Conservation (phyloP, 2,888 invertebrate species). For the Amphiduros pacificus region DNA sequence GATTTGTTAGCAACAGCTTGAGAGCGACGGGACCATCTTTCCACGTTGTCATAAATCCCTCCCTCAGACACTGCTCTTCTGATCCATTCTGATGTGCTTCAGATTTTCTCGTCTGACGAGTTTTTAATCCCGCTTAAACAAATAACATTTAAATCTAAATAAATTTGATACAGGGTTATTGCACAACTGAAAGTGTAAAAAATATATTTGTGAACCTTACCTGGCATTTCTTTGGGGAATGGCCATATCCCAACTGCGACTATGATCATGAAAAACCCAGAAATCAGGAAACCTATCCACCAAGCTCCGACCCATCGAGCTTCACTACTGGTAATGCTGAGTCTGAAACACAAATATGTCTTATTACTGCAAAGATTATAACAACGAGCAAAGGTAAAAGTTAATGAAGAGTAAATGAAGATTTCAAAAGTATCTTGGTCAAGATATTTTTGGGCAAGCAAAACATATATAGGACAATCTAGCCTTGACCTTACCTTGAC, state of each 20-base stretch:
- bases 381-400: too few species aligned
- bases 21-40: slow-evolving; percentile 55
- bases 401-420: too few species aligned
- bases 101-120: slow-evolving; percentile 28
- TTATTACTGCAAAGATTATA: too few species aligned
- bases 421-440: too few species aligned
- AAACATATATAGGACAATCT: too few species aligned
- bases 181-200: too few species aligned
- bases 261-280: slow-evolving; percentile 66
- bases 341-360: too few species aligned
- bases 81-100: slow-evolving; percentile 37
- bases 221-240: slow-evolving; percentile 72
- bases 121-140: background rate
- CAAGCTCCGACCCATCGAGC: slow-evolving; percentile 26
- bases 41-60: slow-evolving; percentile 20
- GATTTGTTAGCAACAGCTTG: slow-evolving; percentile 68
- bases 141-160: too few species aligned
- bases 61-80: slow-evolving; percentile 14
- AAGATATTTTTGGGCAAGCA: too few species aligned
- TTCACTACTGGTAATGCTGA: slow-evolving; percentile 12
- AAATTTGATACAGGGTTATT: too few species aligned
- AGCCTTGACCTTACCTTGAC: too few species aligned
- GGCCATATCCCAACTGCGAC: slow-evolving; percentile 69
- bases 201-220: too few species aligned
- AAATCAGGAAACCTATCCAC: slow-evolving; percentile 44